Base-by-base conservation (phyloP, 2,888 invertebrate genomes). In the Ophioninae sp. region DNA sequence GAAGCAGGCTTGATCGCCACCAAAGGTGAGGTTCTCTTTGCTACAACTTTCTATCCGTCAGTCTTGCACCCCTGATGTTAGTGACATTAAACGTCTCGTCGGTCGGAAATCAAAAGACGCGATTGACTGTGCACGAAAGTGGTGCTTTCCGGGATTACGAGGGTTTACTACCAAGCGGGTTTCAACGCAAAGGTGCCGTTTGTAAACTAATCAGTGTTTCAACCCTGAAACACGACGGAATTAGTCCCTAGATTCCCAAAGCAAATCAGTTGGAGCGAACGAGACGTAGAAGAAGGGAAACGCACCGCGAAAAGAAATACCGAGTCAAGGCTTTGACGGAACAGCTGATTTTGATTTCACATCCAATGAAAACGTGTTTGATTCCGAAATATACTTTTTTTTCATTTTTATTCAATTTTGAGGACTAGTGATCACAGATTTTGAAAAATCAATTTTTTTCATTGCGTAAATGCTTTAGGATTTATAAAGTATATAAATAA, bases 161-260 rank as follows among this genome's bases (percentile, higher is more conserved):
- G 61, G 68, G 30, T 30, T 61, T 22, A 67, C 56, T 64, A 71
- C 64, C 59, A 44, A 56, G 79, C 79, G 68, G 82, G 83, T 67
- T 78, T 59, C n/a, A 63, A 74, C 82, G 78, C 82, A 81, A 80
- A 83, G 84, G 84, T 85, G 78, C 83, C 83, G 83, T 85, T 86
- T 85, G 85, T 83, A 80, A 83, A 85, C 85, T 86, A 86, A 86
- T 85, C 86, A 82, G 81, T 75, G 22, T 61, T 78, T 61, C 75
- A 69, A 39, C 63, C 80, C 51, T 22, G 37, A 39, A 83, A 83
- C 80, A 73, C 77, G 69, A 77, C 74, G 61, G 64, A 68, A 64
- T 80, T 83, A 80, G 77, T 77, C 77, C 39, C 59, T 37, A 68
- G 58, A 74, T 22, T 63, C 59, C 30, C 51, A 56, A 20, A 64